Evolutionary conservation across 2,888 invertebrate species (phyloP), one percentile per base, ranked within the genome.

Genomic region (Dryocosmus kuriphilus): DNA sequence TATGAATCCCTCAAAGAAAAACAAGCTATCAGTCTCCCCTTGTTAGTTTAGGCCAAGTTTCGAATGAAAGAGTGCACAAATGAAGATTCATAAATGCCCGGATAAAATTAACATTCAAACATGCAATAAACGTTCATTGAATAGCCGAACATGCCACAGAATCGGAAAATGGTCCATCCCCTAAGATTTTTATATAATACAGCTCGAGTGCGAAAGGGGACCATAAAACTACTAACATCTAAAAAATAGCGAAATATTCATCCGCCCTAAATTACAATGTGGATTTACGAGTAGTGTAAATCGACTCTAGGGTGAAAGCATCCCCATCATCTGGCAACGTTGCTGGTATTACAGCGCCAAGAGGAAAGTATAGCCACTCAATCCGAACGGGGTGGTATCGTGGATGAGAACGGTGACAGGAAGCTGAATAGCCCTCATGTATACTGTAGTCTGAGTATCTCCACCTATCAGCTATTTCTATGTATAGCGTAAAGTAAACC

Each of bases 401-500:
- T 78, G 75, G 62, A 79, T 41, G 75, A 78, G 79, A 77, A 79
- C 46, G 83, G 82, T 84, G 85, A 85, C 79, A 81, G 83, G 83
- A 84, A 84, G 85, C 81, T 81, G 85, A 86, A 88, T 85, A 84
- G 83, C 82, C 82, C 78, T 73, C 79, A 61, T 75, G 41, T 81
- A 74, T 77, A 82, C 83, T 80, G 81, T 74, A 60, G 24, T 16
- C 16, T 14, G 22, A 80, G 77, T 79, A 77, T 83, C 82, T 77
- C 76, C 79, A 81, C 62, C 75, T 77, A 65, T 81, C 82, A 81
- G 61, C 75, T 77, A 65, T 81, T 81, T 86, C 83, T 87, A 85
- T 83, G 81, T 84, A 83, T 84, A 86, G 85, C 86, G 85, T 83
- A 87, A 88, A 89, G 88, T 89, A 88, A 89, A 90, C 85, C 86